Evolutionary conservation across 1,140 invertebrate species (phyloP).

Genomic region (Pseudomyrmex pallidus): DNA sequence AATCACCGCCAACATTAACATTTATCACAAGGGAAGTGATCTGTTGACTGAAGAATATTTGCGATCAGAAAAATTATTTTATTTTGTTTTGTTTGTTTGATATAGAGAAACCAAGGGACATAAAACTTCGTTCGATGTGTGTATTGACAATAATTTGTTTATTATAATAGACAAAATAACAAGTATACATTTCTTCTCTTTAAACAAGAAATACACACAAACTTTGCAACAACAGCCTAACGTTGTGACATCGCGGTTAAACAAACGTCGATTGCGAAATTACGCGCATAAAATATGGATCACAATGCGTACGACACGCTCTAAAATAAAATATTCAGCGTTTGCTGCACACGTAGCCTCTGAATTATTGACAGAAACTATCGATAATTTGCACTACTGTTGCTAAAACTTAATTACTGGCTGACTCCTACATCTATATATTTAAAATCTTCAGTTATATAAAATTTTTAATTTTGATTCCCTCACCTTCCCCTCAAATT

Average conservation of each 20-base stretch:
- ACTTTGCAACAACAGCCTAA: constrained; percentile 12
- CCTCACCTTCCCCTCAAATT: not conserved
- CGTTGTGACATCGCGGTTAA: constrained; percentile 13
- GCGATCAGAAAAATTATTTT: not conserved
- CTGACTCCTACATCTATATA: not conserved
- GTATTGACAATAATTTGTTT: constrained; percentile 14
- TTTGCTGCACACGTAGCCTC: constrained; percentile 32
- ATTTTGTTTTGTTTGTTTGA: not conserved
- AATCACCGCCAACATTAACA: no score
- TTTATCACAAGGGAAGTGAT: no score
- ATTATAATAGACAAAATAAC: constrained; percentile 29
- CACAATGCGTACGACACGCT: not conserved
- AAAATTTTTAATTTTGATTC: constrained; percentile 29
- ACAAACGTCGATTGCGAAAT: constrained; percentile 6
- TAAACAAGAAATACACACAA: constrained; percentile 2
- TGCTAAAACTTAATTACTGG: not conserved
- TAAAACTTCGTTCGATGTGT: constrained; percentile 22
- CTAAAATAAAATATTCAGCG: constrained; percentile 5
- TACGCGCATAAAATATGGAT: constrained; percentile 11
- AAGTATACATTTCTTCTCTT: not conserved
- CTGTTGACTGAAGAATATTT: not conserved
- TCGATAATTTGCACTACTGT: constrained; percentile 45
- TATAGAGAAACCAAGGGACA: not conserved
- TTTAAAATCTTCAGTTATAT: constrained; percentile 16
- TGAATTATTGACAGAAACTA: constrained; percentile 19